Conservation (phyloP, 1,140 invertebrate genomes). For the Solenopsis fugax region DNA sequence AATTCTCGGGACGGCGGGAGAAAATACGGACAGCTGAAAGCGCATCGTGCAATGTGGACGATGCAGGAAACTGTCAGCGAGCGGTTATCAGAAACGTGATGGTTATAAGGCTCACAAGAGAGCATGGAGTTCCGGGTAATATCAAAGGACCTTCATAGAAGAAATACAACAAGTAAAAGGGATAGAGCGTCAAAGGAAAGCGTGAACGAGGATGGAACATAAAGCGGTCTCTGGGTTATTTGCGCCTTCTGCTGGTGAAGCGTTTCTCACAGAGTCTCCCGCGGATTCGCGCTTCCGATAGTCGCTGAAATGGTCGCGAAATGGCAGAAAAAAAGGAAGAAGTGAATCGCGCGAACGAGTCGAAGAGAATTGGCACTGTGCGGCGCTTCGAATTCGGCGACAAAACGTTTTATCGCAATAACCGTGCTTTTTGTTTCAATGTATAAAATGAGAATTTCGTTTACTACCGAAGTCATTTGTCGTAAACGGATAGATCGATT, state of each 20-base stretch:
- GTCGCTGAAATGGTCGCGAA: not conserved
- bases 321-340: constrained; percentile 19
- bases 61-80: constrained; percentile 3
- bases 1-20: not conserved
- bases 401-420: constrained; percentile 14
- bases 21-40: constrained; percentile 1
- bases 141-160: constrained; percentile 62
- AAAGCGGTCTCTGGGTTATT: constrained; percentile 57
- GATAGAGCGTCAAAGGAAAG: constrained; percentile 33
- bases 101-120: constrained; percentile 23
- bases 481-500: not conserved
- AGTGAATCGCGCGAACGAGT: not conserved
- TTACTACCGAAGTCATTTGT: not conserved
- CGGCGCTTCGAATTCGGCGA: not conserved
- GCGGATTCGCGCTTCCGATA: constrained; percentile 10
- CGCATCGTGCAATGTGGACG: not conserved
- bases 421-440: not conserved
- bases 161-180: constrained; percentile 23
- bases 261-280: not conserved
- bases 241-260: constrained; percentile 23
- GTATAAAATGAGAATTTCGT: not conserved
- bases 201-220: constrained; percentile 30
- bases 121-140: not conserved
- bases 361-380: not conserved
- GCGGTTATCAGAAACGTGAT: constrained; percentile 19